Conservation (phyloP, 1,140 invertebrate genomes). For the Penaeus japonicus region DNA sequence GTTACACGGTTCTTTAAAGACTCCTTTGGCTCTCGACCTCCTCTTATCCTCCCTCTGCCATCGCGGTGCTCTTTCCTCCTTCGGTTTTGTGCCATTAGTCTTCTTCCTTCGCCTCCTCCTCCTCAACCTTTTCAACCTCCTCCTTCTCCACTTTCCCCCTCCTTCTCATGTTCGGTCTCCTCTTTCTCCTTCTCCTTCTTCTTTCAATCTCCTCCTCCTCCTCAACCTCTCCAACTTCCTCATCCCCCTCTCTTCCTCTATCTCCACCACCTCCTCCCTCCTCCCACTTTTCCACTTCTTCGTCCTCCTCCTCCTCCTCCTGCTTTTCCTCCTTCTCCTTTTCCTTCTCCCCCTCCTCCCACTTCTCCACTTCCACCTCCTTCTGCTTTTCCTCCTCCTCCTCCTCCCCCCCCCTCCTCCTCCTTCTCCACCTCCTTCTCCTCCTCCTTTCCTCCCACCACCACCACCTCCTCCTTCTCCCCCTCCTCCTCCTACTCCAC, state of each 20-base stretch:
- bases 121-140: not conserved
- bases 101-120: not conserved
- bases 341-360: too few species aligned
- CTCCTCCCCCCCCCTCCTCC: too few species aligned
- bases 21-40: not conserved
- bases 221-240: not conserved
- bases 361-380: too few species aligned
- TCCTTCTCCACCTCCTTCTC: too few species aligned
- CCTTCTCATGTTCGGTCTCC: not conserved
- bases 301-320: not conserved
- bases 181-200: not conserved
- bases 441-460: too few species aligned
- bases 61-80: not conserved
- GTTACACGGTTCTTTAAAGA: too few species aligned
- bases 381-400: too few species aligned
- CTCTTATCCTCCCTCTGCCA: not conserved
- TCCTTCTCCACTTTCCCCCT: not conserved
- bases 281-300: conserved; percentile 13
- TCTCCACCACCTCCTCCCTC: not conserved
- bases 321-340: not conserved
- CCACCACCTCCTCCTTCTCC: too few species aligned
- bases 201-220: not conserved
- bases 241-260: not conserved
- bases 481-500: too few species aligned
- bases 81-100: not conserved